Base-by-base conservation (phyloP, 2,797 vertebrate genomes). In the Sebastiscus tertius region DNA sequence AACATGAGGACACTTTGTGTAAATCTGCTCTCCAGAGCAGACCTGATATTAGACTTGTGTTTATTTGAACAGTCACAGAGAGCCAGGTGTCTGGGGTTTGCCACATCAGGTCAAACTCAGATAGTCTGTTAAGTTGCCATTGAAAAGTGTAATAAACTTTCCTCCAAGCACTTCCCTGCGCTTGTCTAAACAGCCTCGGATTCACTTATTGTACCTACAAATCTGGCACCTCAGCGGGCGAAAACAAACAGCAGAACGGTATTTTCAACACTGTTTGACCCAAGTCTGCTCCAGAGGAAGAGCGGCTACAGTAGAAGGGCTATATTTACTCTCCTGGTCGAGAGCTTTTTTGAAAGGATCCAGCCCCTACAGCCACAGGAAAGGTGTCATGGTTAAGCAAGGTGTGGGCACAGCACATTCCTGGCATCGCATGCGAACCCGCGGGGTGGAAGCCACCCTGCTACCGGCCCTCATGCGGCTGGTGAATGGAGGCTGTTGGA, bases 341-440 rank as follows among this genome's bases (percentile, higher is more conserved):
- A 82, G 86, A 80, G 83, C 78, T 65, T 82, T 82, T 90, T 80
- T 89, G 80, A 88, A 90, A 87, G 87, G 85, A 92, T 90, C 89
- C 82, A 90, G 81, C 83, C 89, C 77, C 84, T 81, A 39, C 84
- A 85, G 46, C 92, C 93, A 93, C 94, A 93, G 93, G 92, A 93
- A 94, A 95, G 94, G 94, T 94, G 93, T 94, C 93, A 93, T 86
- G 89, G 92, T 93, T 93, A 82, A 82, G 90, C 81, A 88, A 94
- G 92, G 93, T 93, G 92, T 91, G 90, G 92, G 91, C 87, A 84
- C 87, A 88, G 92, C 88, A 92, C 90, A 93, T 94, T 94, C 90
- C 89, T 77, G 76, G 78, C 82, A 78, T 82, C n/a, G 13, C 76
- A 77, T 79, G 81, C 86, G 84, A 90, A 86, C 85, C 86, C 84